Evolutionary conservation across 1,140 invertebrate genomes (phyloP), one percentile per base, ranked within the genome.

Genomic region (Cydia fagiglandana): DNA sequence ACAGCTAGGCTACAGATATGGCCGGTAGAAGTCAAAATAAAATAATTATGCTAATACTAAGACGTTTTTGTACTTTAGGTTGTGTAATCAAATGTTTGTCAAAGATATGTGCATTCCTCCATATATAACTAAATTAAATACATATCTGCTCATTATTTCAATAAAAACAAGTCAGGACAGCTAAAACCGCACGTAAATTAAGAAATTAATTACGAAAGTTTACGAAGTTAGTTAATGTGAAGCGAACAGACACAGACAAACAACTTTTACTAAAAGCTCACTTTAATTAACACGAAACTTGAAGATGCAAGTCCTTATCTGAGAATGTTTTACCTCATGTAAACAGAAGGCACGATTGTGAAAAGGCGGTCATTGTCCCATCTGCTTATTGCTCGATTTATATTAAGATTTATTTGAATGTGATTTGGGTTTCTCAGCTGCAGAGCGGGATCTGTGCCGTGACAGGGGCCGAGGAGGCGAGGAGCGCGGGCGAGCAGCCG

Each of bases 391-490:
- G 66, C 66, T n/a, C 34, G 66, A 70, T 70, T 70, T 70, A 70
- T 70, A 70, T 70, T 70, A 70, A 70, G 66, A 70, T 70, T 45
- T 70, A 70, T 70, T 70, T 70, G 66, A 79, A 73, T 74, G 61
- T 79, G 74, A 75, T 73, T 68, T 76, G 76, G 80, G 61, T 78
- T 78, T 75, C 56, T 82, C 64, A 73, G 78, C 76, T 81, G 79
- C 79, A 79, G 78, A 79, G 76, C 77, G 77, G 79, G 78, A 83
- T 74, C 75, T 20, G 64, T 80, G 79, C 81, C 80, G 73, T 70
- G 80, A 76, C 77, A 80, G 70, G 74, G 76, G 77, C 70, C 34
- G 66, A 34, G 15, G 64, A 28, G 64, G 64, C 64, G 24, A 34
- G 38, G 64, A 34, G 74, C 68, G 75, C 77, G 76, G 74, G 56